Evolutionary conservation across 1,140 invertebrate species (phyloP).

Genomic region (Muscidifurax raptorellus): DNA sequence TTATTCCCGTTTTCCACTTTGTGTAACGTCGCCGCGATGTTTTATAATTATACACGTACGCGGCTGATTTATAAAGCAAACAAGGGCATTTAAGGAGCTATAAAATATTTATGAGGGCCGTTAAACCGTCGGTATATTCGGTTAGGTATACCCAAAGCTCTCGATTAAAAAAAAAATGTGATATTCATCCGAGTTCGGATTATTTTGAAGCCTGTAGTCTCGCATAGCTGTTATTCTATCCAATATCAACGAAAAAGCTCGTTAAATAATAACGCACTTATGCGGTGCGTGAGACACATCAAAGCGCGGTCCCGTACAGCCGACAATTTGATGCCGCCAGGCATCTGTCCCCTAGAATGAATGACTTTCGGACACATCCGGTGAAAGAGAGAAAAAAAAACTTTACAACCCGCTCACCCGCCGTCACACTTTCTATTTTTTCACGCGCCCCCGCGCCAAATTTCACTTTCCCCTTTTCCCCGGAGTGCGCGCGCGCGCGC

Average conservation of each 20-base stretch:
- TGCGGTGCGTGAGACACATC: background rate
- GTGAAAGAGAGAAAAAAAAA: conserved; percentile 17
- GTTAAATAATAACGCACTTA: background rate
- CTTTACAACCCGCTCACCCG: conserved; percentile 52
- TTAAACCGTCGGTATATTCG: background rate
- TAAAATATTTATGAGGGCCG: conserved; percentile 28
- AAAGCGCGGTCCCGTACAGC: background rate
- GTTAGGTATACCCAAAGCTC: background rate
- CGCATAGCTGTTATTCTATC: too few species aligned
- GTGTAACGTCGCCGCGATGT: background rate
- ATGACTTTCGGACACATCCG: conserved; percentile 32
- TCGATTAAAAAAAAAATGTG: background rate
- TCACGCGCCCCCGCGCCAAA: conserved; percentile 28
- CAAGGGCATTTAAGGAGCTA: conserved; percentile 3
- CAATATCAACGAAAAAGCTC: background rate
- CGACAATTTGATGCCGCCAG: background rate
- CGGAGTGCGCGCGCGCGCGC: conserved; percentile 17
- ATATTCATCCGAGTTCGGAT: too few species aligned
- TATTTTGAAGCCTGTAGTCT: too few species aligned
- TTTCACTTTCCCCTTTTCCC: conserved; percentile 39
- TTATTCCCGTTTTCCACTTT: conserved; percentile 41
- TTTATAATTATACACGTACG: background rate
- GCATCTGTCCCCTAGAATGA: background rate
- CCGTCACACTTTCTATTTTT: conserved; percentile 56
- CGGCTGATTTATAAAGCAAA: conserved; percentile 33